Percentiles rank a stretch among this genome's conserved stretches.
Evolutionary conservation across 2,888 invertebrate genomes (phyloP).

Genomic region (Cyclophora punctaria): DNA sequence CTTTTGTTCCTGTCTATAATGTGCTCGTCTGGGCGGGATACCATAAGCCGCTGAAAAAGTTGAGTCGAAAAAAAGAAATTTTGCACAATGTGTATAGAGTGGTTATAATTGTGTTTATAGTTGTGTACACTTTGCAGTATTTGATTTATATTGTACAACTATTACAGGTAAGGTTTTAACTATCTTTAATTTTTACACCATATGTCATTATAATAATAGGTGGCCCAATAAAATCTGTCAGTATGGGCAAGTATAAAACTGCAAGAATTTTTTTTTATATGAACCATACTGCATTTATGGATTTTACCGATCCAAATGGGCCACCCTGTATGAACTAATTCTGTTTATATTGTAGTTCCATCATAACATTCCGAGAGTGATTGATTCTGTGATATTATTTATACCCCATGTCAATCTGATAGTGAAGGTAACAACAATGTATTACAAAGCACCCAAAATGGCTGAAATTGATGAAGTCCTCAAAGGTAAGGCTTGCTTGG

Average conservation of each 20-base stretch:
- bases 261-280: too few species aligned
- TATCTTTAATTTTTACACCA: too few species aligned
- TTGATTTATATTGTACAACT: constrained; percentile 18
- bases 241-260: too few species aligned
- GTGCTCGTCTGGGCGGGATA: constrained; percentile 27
- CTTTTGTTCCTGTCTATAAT: constrained; percentile 26
- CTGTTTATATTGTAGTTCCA: background rate
- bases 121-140: constrained; percentile 24
- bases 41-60: constrained; percentile 25
- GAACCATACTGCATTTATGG: too few species aligned
- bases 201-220: too few species aligned
- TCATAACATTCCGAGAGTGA: constrained; percentile 16
- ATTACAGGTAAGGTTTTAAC: too few species aligned
- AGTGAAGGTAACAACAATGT: constrained; percentile 23
- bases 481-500: constrained; percentile 16
- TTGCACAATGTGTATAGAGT: constrained; percentile 24
- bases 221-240: too few species aligned
- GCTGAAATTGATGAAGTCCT: constrained; percentile 26
- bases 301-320: too few species aligned
- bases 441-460: constrained; percentile 20
- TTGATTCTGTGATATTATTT: constrained; percentile 24
- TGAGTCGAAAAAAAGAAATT: constrained; percentile 8
- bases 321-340: constrained; percentile 5
- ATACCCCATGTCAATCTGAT: constrained; percentile 29
- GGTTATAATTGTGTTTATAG: constrained; percentile 13